Evolutionary conservation across 2,797 vertebrate species (phyloP).

Genomic region (Sparidentex hasta): DNA sequence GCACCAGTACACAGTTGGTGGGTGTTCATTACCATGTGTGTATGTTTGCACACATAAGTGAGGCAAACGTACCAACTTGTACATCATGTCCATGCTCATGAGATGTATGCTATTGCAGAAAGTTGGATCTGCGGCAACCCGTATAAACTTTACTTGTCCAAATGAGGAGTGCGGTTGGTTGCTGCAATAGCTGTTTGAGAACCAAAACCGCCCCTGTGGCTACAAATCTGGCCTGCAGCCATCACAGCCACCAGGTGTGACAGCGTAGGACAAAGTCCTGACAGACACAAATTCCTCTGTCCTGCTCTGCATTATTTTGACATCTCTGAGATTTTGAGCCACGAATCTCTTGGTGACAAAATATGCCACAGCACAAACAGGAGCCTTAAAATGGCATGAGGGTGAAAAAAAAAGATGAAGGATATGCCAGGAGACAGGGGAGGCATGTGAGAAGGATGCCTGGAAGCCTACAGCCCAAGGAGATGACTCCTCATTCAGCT

Average conservation of each 20-base stretch:
- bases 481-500: conserved; percentile 5
- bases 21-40: conserved; percentile 20
- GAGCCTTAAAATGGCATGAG: conserved; percentile 22
- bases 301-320: conserved; percentile 54
- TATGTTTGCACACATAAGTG: conserved; percentile 14
- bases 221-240: conserved; percentile 33
- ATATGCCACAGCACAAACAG: conserved; percentile 27
- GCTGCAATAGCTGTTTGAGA: not conserved
- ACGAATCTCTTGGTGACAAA: conserved; percentile 24
- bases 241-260: conserved; percentile 26
- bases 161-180: not conserved
- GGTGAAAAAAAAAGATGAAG: not conserved
- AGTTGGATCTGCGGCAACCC: not conserved
- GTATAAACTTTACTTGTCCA: not conserved
- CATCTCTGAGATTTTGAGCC: conserved; percentile 2
- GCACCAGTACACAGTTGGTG: not conserved
- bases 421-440: conserved; percentile 9
- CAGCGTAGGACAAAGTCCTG: conserved; percentile 21
- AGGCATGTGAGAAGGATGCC: conserved; percentile 12
- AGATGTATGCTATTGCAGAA: not conserved
- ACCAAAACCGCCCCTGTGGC: not conserved
- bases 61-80: conserved; percentile 3
- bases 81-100: not conserved
- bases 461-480: conserved; percentile 7
- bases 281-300: conserved; percentile 49